Percentiles rank a stretch among this genome's conserved stretches.
These are phyloP conservation scores for Setipinna tenuifilis DNA, from an alignment of 2,797 vertebrate genomes.

Conservation along the genomic window DNA sequence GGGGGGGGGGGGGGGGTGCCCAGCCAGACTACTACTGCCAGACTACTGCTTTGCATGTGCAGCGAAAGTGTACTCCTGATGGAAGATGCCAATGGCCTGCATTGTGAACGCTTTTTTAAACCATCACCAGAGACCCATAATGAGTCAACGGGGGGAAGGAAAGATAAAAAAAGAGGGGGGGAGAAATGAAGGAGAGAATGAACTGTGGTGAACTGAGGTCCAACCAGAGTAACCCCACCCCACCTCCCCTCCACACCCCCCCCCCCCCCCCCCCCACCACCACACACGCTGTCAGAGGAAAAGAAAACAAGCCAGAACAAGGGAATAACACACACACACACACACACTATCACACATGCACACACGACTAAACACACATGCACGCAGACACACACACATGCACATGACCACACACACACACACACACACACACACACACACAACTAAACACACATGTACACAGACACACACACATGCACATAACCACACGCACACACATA, in stretches of 20 bases:
- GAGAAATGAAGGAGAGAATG: conserved; percentile 29
- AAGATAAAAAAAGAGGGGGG: too few species aligned
- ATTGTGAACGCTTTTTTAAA: conserved; percentile 31
- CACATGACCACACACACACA: conserved; percentile 4
- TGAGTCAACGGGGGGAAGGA: conserved; percentile 55
- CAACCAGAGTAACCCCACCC: neutral
- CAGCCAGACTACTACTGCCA: too few species aligned
- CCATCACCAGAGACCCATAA: conserved; percentile 56
- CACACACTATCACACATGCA: neutral
- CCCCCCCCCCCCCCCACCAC: neutral
- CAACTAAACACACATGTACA: neutral
- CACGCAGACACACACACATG: neutral
- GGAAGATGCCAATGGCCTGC: neutral
- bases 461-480: neutral
- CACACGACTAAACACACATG: neutral
- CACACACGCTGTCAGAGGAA: neutral
- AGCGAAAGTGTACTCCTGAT: conserved; percentile 51
- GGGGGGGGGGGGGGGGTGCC: too few species aligned
- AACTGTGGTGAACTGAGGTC: neutral
- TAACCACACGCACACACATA: conserved; percentile 8
- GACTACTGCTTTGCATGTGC: conserved; percentile 60
- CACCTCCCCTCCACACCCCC: neutral
- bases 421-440: neutral
- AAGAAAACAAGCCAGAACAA: conserved; percentile 7
- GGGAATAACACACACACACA: neutral